A percentile compares a stretch with the other conserved stretches of the same genome.
Evolutionary conservation across 1,140 invertebrate species (phyloP).

Genomic region (Belonocnema kinseyi): DNA sequence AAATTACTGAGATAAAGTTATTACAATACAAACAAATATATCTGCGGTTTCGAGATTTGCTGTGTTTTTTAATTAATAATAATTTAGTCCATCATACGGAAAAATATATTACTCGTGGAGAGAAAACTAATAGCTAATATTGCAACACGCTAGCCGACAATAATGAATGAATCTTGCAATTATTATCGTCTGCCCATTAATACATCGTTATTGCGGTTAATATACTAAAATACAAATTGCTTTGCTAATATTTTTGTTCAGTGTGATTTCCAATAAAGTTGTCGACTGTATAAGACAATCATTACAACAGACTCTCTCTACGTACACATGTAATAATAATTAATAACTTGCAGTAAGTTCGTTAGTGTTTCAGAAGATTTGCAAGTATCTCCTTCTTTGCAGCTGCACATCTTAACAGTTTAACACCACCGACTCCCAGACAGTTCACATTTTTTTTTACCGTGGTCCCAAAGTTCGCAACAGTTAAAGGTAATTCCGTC

Average conservation of each 20-base stretch:
- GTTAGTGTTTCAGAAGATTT: not conserved
- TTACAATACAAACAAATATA: not conserved
- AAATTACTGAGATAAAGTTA: not conserved
- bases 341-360: not conserved
- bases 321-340: not conserved
- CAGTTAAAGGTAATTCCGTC: not conserved
- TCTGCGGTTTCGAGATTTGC: not conserved
- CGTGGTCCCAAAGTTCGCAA: constrained; percentile 17
- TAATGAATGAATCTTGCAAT: not conserved
- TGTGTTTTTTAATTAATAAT: not conserved
- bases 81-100: not conserved
- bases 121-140: constrained; percentile 24
- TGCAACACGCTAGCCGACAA: constrained; percentile 5
- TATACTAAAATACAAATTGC: constrained; percentile 4
- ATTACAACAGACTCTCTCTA: not conserved
- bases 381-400: not conserved
- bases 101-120: constrained; percentile 22
- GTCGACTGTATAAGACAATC: not conserved
- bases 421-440: not conserved
- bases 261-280: not conserved
- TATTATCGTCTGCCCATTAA: not conserved
- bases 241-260: not conserved
- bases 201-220: constrained; percentile 6
- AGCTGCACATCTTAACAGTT: not conserved
- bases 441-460: not conserved